Percentiles rank a stretch among this genome's conserved stretches.
Evolutionary conservation across 1,140 invertebrate species (phyloP).

Genomic region (Leguminivora glycinivorella): DNA sequence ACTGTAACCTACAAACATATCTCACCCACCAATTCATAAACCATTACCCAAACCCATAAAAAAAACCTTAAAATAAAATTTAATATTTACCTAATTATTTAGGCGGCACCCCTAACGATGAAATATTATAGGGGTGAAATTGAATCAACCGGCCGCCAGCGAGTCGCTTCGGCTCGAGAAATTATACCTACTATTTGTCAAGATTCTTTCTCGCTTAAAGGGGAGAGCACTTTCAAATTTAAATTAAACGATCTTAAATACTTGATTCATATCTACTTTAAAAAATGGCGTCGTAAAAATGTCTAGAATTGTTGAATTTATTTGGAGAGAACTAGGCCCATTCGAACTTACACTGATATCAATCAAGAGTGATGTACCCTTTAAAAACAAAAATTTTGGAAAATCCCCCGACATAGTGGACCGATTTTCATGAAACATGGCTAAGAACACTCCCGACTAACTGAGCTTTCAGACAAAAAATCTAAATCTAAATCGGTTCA

Average conservation of each 20-base stretch:
- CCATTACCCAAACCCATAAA: neutral
- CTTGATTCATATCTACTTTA: neutral
- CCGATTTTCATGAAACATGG: too few species aligned
- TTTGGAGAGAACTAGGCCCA: too few species aligned
- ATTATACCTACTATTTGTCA: slow-evolving; percentile 26
- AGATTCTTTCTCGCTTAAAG: slow-evolving; percentile 23
- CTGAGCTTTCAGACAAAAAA: too few species aligned
- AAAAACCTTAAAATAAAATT: neutral
- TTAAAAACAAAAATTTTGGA: too few species aligned
- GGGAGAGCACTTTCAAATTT: slow-evolving; percentile 12
- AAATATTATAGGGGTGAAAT: slow-evolving; percentile 28
- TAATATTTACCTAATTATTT: slow-evolving; percentile 19
- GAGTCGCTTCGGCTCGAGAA: neutral
- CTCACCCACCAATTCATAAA: slow-evolving; percentile 4
- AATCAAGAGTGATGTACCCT: too few species aligned
- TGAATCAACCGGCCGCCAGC: slow-evolving; percentile 17
- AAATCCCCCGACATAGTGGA: too few species aligned
- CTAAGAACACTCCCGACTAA: too few species aligned
- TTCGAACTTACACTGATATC: too few species aligned
- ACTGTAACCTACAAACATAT: neutral
- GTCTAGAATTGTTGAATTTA: neutral
- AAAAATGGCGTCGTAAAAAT: neutral
- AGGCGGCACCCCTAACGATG: slow-evolving; percentile 10
- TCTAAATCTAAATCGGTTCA: too few species aligned
- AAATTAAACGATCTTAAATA: slow-evolving; percentile 21